Base-by-base conservation (phyloP, 2,888 invertebrate species). In the Pachycephus smyrnensis region DNA sequence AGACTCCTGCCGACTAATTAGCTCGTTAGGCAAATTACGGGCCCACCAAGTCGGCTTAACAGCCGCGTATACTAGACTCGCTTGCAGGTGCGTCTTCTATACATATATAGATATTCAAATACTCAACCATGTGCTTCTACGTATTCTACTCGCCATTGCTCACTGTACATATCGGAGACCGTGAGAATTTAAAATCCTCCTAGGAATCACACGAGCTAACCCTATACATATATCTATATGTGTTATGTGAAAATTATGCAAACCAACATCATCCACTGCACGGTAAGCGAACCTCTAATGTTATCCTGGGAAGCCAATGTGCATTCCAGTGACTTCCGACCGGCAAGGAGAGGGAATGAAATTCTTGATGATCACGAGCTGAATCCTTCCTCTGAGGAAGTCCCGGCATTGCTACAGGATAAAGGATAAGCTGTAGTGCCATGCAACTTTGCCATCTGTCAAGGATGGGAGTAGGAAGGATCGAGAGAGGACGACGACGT, bases 211-310 rank as follows among this genome's bases (percentile, higher is more conserved):
- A 55, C 55, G 2, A 55, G 55, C 1, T 55, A 55, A 55, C 23
- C 55, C 55, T 55, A 23, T 9, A 55, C 78, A 79, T 69, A 81
- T 85, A 78, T 79, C 79, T 79, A 77, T 80, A 80, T 80, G 79
- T 79, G 80, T 82, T 80, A 80, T 80, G 84, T 80, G 86, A 85
- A 87, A 86, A 87, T 88, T 87, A 87, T 86, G 86, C 86, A 88
- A 88, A 86, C 83, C 77, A 77, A 79, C 84, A 80, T 86, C 84
- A 82, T 83, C 79, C 80, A 78, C 76, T 78, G 69, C 78, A 77
- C 79, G 80, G 6, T 23, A 55, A 55, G 23, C 9, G 55, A 55
- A 55, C 55, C 55, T 23, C 9, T 6, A 23, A 55, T 23, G 55
- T 55, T 55, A 55, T 1, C 55, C 23, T 9, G 23, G 55, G 23